Base-by-base conservation (phyloP, 2,888 invertebrate genomes). In the Chrysolina americana region DNA sequence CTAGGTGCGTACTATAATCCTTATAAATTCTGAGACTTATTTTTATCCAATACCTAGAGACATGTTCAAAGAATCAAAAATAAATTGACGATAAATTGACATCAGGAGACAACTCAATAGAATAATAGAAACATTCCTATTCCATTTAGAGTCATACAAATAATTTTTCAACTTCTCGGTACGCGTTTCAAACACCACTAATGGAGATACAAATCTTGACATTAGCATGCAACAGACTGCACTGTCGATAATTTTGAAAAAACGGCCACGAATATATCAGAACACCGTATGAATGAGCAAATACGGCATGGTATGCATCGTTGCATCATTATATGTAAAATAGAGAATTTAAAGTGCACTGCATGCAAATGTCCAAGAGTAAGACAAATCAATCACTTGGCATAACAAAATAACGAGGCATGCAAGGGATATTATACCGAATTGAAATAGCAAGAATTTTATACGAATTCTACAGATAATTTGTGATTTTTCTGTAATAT, bases 291-390 rank as follows among this genome's bases (percentile, higher is more conserved):
- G 75, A 75, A 75, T 71, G 23, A 41, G 68, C 74, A 74, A 74
- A 48, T 59, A 68, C 63, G 64, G 47, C 48, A 5, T 59, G 36
- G 59, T 28, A 59, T 59, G 59, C 36, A 10, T 59, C 36, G 59
- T 28, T n/a, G 23, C 66, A 64, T 47, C 69, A 69, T 72, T 72
- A 68, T 71, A 75, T 75, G 68, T 69, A 75, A 75, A 75, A 64
- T 59, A 50, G 71, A 66, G n/a, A 72, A 70, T 72, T 71, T 66
- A 72, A 75, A 71, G 66, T 71, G 72, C 72, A 63, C 41, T 59
- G 75, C 75, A 75, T 75, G 72, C 72, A 75, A 75, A 75, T 75
- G 71, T 69, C 48, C 41, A 19, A 70, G 41, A 65, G 56, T 23
- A 68, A 65, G 47, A 66, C 63, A 47, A 50, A 75, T 75, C 75